A percentile compares a stretch with the other conserved stretches of the same genome.
Conservation (phyloP, 23 tunicate species). For the Trididemnum clinides region DNA sequence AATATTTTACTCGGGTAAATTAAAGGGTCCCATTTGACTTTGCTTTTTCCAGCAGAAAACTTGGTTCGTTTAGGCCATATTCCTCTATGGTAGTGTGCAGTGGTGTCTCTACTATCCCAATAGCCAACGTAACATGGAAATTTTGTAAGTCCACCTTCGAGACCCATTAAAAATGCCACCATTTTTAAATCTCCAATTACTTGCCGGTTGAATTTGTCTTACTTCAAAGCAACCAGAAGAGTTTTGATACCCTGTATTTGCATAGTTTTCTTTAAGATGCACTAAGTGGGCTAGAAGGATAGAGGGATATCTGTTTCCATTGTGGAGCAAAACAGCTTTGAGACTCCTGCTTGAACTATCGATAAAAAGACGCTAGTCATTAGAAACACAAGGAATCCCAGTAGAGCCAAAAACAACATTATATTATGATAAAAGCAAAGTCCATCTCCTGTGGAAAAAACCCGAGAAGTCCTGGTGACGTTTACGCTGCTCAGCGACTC, state of each 20-base stretch:
- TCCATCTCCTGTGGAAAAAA: too few species aligned
- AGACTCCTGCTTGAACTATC: conserved; percentile 32
- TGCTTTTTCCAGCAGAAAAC: conserved; percentile 25
- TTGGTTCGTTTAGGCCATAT: conserved; percentile 19
- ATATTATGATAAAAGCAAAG: conserved; percentile 20
- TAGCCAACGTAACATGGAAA: too few species aligned
- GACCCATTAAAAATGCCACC: conserved; percentile 25
- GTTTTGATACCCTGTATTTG: background rate
- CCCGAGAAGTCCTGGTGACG: too few species aligned
- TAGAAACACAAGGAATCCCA: conserved; percentile 15
- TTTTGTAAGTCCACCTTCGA: conserved; percentile 13
- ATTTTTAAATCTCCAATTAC: conserved; percentile 26
- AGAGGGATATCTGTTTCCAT: conserved; percentile 18
- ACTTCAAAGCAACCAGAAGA: background rate
- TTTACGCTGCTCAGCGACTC: too few species aligned
- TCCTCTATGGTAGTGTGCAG: too few species aligned
- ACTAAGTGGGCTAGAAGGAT: conserved; percentile 20
- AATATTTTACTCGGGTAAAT: conserved; percentile 11
- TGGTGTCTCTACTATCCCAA: too few species aligned
- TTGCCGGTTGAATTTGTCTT: background rate
- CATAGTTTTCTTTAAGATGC: conserved; percentile 12
- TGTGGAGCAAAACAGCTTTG: conserved; percentile 7
- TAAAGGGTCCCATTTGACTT: conserved; percentile 19
- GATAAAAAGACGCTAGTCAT: conserved; percentile 27
- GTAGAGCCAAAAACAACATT: background rate